Evolutionary conservation across 2,888 invertebrate species (phyloP), one percentile per base, ranked within the genome.

Genomic region (Cheiracanthium punctorium): DNA sequence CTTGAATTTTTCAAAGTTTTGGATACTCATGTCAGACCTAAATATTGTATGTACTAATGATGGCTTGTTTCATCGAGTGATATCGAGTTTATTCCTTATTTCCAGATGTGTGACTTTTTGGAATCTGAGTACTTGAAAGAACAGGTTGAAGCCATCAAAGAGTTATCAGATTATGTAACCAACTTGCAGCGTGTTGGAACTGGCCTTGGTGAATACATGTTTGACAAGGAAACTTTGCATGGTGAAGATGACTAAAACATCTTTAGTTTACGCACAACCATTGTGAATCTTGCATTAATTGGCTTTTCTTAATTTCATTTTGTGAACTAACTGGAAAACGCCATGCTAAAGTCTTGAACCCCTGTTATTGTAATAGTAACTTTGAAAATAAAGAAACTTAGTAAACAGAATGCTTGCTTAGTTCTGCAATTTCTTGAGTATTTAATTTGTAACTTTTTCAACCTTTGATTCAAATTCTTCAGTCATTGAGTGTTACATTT

Each of bases 111-210:
- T 89, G 95, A 95, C 90, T 96, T 95, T 91, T 91, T 96, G 89
- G 96, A 96, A 91, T 93, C 93, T 0, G 93, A 95, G 90, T 96
- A 93, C 89, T 91, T 95, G 48, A 93, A 94, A 90, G 95, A 95
- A 90, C 95, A 95, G 92, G 94, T 95, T 82, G 93, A 93, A 85
- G 92, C 94, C 81, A 93, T 94, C 89, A 94, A 94, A 90, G 92
- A 94, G 90, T 90, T 95, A 52, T 93, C 92, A 17, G 93, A 93
- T 90, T 92, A 93, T 90, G 92, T 94, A 87, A 94, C 94, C 89
- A 93, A 93, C 88, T 91, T 94, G 89, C 93, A 93, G 90, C 92
- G 94, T 73, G 92, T 92, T 86, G 94, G 94, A 10, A 85, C 92
- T 14, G 93, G 94, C 24, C 91, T 94, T 70, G 94, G 94, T 88